These are phyloP conservation scores for Notolabrus celidotus DNA, from an alignment of 2,797 vertebrate species.

Conservation along the genomic window DNA sequence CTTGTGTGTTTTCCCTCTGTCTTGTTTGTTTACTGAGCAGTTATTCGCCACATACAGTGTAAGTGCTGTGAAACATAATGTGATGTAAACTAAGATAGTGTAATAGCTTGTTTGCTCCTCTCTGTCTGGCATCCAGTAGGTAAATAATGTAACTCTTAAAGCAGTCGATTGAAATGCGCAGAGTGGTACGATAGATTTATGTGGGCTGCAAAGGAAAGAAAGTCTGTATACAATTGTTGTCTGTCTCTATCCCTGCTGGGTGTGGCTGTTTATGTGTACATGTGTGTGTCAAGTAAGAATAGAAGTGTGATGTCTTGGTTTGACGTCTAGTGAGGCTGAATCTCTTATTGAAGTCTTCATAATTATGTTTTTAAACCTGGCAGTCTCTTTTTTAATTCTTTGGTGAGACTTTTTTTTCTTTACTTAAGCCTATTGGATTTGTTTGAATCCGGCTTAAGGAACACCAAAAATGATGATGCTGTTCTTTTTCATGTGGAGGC, in stretches of 20 bases:
- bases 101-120: slow-evolving; percentile 74
- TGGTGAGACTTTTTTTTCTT: background rate
- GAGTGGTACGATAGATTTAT: slow-evolving; percentile 61
- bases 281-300: background rate
- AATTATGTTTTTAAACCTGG: slow-evolving; percentile 2
- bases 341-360: background rate
- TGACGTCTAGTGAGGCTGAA: slow-evolving; percentile 1
- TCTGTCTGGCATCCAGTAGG: slow-evolving; percentile 60
- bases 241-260: slow-evolving; percentile 19
- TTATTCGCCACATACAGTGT: slow-evolving; percentile 45
- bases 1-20: slow-evolving; percentile 18
- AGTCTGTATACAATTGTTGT: slow-evolving; percentile 52
- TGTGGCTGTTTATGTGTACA: background rate
- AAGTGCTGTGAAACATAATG: slow-evolving; percentile 66
- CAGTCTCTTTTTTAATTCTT: background rate
- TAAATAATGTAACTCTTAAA: slow-evolving; percentile 74
- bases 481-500: background rate
- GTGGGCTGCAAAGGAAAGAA: slow-evolving; percentile 44
- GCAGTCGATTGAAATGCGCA: slow-evolving; percentile 70
- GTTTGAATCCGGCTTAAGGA: background rate
- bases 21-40: slow-evolving; percentile 50
- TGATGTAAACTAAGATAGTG: slow-evolving; percentile 75
- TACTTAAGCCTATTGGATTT: background rate
- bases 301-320: slow-evolving; percentile 5
- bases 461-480: background rate